Base-by-base conservation (phyloP, 2,888 invertebrate genomes). In the Deilephila porcellus region DNA sequence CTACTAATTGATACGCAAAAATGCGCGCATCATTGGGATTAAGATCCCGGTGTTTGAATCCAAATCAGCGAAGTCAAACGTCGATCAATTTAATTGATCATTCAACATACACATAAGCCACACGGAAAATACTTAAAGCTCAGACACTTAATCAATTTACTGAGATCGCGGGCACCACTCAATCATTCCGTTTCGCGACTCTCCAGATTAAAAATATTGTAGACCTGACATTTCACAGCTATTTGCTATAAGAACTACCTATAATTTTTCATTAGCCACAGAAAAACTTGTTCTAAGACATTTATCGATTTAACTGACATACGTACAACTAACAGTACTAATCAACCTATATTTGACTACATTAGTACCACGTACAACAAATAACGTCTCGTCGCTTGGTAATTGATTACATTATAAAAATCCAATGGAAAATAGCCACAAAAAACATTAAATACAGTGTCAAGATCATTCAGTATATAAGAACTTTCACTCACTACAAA, bases 31-130 rank as follows among this genome's bases (percentile, higher is more conserved):
- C 86, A 84, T 78, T 80, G 77, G 73, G 77, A 79, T 86, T 83
- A 82, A 80, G 78, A 73, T 76, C 77, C 81, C 76, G 83, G 84
- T 83, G 80, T 85, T 84, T 84, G 83, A 83, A 84, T 83, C 81
- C 74, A 79, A 82, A 84, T 85, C 82, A 76, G 75, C 81, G 80
- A 82, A 87, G 85, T 85, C 86, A 87, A 83, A 88, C 84, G 89
- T 92, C 92, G 88, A 92, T 93, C 91, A 92, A 85, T 79, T 89
- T 91, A 93, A 93, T 93, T 92, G 92, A 93, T 93, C 90, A 92
- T 91, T 90, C 90, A 90, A 86, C 86, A 84, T 86, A 82, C 82
- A 81, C 81, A 80, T 77, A 82, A 83, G 82, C 45, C 89, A 89
- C 91, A 89, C 85, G 86, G 86, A 87, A 87, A 89, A 90, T 88